phyloP scores from a whole-genome alignment of 2,797 vertebrate genomes.

The Tokudaia tokunoshimensis region DNA sequence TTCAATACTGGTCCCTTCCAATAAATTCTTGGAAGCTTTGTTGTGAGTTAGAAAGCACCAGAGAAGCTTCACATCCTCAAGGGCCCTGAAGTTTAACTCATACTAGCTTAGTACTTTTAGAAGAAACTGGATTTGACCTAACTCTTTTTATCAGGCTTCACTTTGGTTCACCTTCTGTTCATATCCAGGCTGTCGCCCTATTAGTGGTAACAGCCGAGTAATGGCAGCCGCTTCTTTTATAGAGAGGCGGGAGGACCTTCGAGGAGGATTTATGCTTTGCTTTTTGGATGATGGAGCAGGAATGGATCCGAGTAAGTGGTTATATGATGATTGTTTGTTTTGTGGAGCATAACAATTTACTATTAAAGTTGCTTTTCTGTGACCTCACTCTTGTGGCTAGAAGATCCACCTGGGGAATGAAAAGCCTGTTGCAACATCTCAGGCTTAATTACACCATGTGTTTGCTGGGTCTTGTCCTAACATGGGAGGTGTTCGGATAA shows the following conservation, averaged over 20 bases:
- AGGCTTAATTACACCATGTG: constrained; percentile 42
- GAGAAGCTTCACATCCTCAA: background rate
- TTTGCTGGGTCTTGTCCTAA: constrained; percentile 53
- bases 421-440: constrained; percentile 44
- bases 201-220: constrained; percentile 56
- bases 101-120: background rate
- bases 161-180: background rate
- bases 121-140: constrained; percentile 36
- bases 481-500: constrained; percentile 17
- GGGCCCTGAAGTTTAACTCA: constrained; percentile 6
- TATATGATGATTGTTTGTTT: constrained; percentile 26
- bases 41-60: constrained; percentile 25
- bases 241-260: constrained; percentile 94
- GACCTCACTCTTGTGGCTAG: constrained; percentile 43
- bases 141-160: constrained; percentile 23
- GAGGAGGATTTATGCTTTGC: constrained; percentile 97
- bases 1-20: background rate
- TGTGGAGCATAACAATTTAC: background rate
- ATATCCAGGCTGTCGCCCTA: background rate
- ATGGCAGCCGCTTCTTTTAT: constrained; percentile 72
- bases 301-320: constrained; percentile 97
- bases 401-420: constrained; percentile 16
- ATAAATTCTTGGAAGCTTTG: background rate
- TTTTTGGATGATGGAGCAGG: constrained; percentile 98
- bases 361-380: constrained; percentile 58